phyloP scores from a whole-genome alignment of 1,140 invertebrate species.

The Phocides pigmalion region DNA sequence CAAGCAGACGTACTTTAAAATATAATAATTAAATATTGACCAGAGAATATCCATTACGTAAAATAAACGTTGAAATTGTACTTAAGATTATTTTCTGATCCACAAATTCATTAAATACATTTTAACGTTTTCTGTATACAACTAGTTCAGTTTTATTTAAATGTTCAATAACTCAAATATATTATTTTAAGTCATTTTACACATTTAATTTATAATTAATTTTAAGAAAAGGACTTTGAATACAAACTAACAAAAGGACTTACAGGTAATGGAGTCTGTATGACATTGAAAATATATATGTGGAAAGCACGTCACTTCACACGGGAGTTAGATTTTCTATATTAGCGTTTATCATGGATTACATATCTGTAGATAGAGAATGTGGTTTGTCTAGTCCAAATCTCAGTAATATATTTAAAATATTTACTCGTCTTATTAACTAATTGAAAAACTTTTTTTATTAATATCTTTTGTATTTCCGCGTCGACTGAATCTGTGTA shows the following conservation, averaged over 20 bases:
- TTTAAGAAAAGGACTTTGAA: too few relatives aligned
- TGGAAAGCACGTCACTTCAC: slow-evolving; percentile 62
- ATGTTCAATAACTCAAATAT: too few relatives aligned
- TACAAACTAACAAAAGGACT: neutral
- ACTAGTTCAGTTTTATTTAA: too few relatives aligned
- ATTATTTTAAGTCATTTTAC: too few relatives aligned
- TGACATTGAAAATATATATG: slow-evolving; percentile 66
- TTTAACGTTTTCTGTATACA: too few relatives aligned
- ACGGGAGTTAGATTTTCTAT: slow-evolving; percentile 78
- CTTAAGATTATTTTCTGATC: too few relatives aligned
- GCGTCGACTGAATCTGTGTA: slow-evolving; percentile 66
- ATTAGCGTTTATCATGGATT: slow-evolving; percentile 82
- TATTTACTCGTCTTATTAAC: slow-evolving; percentile 71
- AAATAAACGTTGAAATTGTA: too few relatives aligned
- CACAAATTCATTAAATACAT: too few relatives aligned
- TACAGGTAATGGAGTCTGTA: slow-evolving; percentile 19
- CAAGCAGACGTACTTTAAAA: too few relatives aligned
- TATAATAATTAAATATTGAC: too few relatives aligned
- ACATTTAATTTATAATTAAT: too few relatives aligned
- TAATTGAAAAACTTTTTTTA: slow-evolving; percentile 55
- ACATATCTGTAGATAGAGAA: slow-evolving; percentile 83
- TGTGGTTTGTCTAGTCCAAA: slow-evolving; percentile 83
- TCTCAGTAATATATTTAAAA: slow-evolving; percentile 76
- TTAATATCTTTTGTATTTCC: slow-evolving; percentile 55
- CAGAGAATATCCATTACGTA: too few relatives aligned